Conservation (phyloP, 2,888 invertebrate species). For the Andrena bucephala region DNA sequence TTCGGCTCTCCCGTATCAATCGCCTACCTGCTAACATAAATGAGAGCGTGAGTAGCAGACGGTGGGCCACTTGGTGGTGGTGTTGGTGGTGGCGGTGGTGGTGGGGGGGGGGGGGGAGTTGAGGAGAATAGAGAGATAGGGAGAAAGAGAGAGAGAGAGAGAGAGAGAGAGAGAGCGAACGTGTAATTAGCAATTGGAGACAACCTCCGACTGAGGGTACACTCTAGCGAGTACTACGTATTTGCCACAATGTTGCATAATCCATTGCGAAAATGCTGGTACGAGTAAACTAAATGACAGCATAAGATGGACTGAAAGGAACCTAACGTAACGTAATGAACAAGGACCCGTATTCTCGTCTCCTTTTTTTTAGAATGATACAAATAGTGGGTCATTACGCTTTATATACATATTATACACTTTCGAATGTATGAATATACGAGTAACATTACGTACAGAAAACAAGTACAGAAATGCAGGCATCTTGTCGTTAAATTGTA, state of each 20-base stretch:
- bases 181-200: slow-evolving; percentile 76
- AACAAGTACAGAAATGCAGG: slow-evolving; percentile 81
- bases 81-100: no score
- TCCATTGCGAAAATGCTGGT: slow-evolving; percentile 70
- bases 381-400: slow-evolving; percentile 80
- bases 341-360: slow-evolving; percentile 76
- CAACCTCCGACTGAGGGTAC: slow-evolving; percentile 71
- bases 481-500: slow-evolving; percentile 84
- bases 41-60: no score
- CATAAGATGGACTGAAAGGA: slow-evolving; percentile 78
- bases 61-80: no score
- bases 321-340: slow-evolving; percentile 73
- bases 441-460: slow-evolving; percentile 80
- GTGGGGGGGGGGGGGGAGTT: no score
- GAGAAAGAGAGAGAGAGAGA: background rate
- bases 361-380: slow-evolving; percentile 78
- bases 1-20: no score
- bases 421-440: slow-evolving; percentile 80
- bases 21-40: no score
- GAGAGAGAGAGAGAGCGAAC: slow-evolving; percentile 34
- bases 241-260: slow-evolving; percentile 78
- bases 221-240: slow-evolving; percentile 69
- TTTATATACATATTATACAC: slow-evolving; percentile 79
- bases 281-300: slow-evolving; percentile 69
- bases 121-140: background rate